phyloP scores from a whole-genome alignment of 2,113 vertebrate genomes.

The Rhea americana region DNA sequence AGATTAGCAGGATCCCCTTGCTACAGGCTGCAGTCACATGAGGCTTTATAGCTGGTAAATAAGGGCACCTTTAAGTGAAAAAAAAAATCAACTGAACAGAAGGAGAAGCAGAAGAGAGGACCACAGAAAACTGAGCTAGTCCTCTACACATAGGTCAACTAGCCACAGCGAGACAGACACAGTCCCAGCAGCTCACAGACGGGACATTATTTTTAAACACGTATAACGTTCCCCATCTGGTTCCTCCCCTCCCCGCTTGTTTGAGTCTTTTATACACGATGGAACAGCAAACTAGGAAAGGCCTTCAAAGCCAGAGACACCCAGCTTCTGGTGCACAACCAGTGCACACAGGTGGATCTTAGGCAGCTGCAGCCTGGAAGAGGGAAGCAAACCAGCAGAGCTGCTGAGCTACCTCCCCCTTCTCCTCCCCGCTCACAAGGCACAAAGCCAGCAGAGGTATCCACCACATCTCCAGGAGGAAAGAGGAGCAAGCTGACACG shows the following conservation, averaged over 20 bases:
- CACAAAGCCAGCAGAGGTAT: neutral
- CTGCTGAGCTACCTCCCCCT: neutral
- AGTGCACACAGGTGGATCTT: no score
- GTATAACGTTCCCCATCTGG: neutral
- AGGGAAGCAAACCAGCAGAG: neutral
- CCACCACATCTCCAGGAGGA: neutral
- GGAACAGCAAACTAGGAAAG: neutral
- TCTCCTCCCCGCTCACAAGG: neutral
- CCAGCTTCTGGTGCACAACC: neutral
- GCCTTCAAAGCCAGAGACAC: neutral
- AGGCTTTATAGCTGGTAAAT: neutral
- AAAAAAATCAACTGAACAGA: neutral
- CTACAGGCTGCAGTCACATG: neutral
- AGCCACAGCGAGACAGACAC: neutral
- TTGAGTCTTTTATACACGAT: fast-evolving
- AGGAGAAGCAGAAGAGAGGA: neutral
- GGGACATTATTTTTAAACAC: neutral
- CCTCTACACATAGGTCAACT: neutral
- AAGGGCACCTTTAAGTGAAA: neutral
- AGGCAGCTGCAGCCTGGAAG: neutral
- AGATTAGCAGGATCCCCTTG: neutral
- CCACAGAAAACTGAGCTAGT: neutral
- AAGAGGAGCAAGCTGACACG: neutral
- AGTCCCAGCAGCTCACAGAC: neutral
- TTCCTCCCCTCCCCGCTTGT: neutral